Evolutionary conservation across 2,888 invertebrate species (phyloP).

Genomic region (Chromoteleia sp.): DNA sequence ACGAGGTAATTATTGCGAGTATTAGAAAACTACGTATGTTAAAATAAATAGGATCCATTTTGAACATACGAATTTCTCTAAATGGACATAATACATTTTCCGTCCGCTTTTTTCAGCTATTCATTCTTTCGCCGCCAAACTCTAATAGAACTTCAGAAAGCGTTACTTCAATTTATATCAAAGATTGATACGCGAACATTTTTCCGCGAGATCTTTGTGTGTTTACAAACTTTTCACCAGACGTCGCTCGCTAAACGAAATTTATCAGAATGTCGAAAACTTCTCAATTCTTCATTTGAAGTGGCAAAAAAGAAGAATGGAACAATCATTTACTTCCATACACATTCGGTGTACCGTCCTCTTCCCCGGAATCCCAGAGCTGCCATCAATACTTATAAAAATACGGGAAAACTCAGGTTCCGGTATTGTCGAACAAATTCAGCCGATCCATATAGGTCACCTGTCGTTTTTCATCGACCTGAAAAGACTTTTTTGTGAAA

Average conservation of each 20-base stretch:
- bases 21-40: background rate
- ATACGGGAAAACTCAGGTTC: constrained; percentile 51
- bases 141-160: constrained; percentile 50
- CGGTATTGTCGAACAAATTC: constrained; percentile 61
- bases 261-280: constrained; percentile 62
- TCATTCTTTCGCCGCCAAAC: constrained; percentile 33
- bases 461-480: constrained; percentile 59
- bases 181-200: constrained; percentile 61
- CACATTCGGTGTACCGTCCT: constrained; percentile 13
- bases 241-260: constrained; percentile 56
- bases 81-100: constrained; percentile 29
- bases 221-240: constrained; percentile 64
- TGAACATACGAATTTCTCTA: background rate
- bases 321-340: constrained; percentile 61
- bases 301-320: constrained; percentile 61
- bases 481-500: constrained; percentile 46
- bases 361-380: constrained; percentile 9
- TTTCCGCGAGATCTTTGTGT: constrained; percentile 52
- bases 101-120: constrained; percentile 23
- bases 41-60: background rate
- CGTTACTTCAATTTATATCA: constrained; percentile 57
- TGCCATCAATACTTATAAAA: constrained; percentile 64
- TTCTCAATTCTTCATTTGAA: constrained; percentile 67
- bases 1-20: background rate
- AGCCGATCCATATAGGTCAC: constrained; percentile 59